Conservation (phyloP, 2,888 invertebrate genomes). For the Apocheima hispidaria region DNA sequence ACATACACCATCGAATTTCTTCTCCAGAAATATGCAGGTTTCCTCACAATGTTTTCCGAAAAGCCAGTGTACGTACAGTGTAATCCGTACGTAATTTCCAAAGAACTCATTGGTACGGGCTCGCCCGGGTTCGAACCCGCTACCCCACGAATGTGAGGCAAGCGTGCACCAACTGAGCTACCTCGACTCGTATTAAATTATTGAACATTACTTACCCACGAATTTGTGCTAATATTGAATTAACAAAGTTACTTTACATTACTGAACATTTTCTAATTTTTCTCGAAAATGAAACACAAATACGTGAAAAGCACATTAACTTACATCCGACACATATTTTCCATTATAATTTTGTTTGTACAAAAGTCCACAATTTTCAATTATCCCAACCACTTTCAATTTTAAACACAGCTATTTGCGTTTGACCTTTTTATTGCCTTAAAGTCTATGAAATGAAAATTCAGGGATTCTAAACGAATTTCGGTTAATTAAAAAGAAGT, state of each 20-base stretch:
- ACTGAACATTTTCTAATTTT: constrained; percentile 12
- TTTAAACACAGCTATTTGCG: constrained; percentile 5
- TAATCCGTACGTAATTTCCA: too few relatives aligned
- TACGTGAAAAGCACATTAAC: background rate
- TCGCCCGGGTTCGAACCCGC: too few relatives aligned
- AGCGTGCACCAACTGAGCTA: too few relatives aligned
- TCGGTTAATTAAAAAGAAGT: constrained; percentile 8
- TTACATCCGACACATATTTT: background rate
- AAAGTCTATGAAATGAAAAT: background rate
- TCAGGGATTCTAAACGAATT: background rate
- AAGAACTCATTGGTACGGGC: too few relatives aligned
- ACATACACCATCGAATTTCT: too few relatives aligned
- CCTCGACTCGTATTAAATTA: too few relatives aligned
- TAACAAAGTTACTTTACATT: constrained; percentile 27
- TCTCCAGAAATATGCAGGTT: too few relatives aligned
- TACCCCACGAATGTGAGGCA: too few relatives aligned
- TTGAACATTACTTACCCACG: constrained; percentile 12
- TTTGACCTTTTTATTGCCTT: constrained; percentile 8
- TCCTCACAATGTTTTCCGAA: too few relatives aligned
- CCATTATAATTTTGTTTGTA: background rate
- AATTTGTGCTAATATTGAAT: constrained; percentile 11
- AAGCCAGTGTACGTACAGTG: too few relatives aligned
- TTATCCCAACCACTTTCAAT: background rate
- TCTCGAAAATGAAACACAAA: constrained; percentile 13
- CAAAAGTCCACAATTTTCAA: background rate